Base-by-base conservation (phyloP, 2,113 vertebrate species). In the Lepidothrix coronata region DNA sequence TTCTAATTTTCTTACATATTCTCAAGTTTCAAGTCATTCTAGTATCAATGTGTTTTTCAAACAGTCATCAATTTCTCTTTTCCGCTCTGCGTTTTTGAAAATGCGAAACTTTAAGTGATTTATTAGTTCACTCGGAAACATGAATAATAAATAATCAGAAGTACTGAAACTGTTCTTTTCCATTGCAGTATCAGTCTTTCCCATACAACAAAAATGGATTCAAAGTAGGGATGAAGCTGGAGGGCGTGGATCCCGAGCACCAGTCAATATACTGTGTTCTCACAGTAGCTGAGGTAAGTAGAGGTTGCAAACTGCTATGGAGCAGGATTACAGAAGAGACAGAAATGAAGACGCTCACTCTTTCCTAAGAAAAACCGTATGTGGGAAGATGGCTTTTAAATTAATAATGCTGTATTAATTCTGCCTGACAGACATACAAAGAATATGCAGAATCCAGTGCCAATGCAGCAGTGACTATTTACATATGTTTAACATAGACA, bases 161-260 rank as follows among this genome's bases (percentile, higher is more conserved):
- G 52, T 49, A 43, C 9, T 94, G 76, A 97, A 81, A 24, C 27
- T 72, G 25, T 46, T 89, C 15, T 28, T 95, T 96, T 96, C 96
- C 22, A 10, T 95, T 97, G 31, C 95, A 99, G 99, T 99, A 99
- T 92, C 99, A 99, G 37, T 98, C 99, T 3, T 98, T 99, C 83
- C 99, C 99, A 10, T 99, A 99, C 89, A 99, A 99, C 95, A 99
- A 99, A 94, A 99, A 99, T 14, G 98, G 98, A 55, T 99, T 99
- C 97, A 99, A 99, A 96, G 98, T 98, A 46, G 99, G 99, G 86
- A 99, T 99, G 99, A 99, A 99, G 94, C 96, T 99, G 88, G 99
- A 99, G 96, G 99, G 99, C 0, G 98, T 99, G 86, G 99, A 99
- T 95, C 99, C 99, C 0, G 99, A 99, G 66, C 99, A 99, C 82